Conservation (phyloP, 2,113 vertebrate genomes). For the Anoplopoma fimbria region DNA sequence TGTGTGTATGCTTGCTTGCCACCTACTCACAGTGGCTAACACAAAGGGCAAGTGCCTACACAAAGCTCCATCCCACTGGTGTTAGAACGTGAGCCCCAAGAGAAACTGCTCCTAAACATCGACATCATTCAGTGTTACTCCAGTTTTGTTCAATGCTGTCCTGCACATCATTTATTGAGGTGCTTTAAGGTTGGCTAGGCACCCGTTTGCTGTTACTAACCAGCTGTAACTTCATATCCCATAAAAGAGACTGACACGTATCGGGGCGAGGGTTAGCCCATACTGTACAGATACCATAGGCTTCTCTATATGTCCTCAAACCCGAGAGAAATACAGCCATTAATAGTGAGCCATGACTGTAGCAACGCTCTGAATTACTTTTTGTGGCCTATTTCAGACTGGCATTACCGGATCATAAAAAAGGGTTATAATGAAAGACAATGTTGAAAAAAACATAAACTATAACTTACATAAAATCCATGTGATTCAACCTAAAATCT, state of each 20-base stretch:
- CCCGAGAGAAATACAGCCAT: background rate
- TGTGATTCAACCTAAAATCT: slow-evolving; percentile 6
- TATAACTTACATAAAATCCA: too few species aligned
- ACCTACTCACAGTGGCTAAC: slow-evolving; percentile 50
- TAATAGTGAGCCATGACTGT: background rate
- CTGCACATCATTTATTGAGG: background rate
- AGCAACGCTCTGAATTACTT: background rate
- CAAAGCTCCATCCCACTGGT: slow-evolving; percentile 49
- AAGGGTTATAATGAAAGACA: background rate
- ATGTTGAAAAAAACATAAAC: background rate
- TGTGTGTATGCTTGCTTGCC: slow-evolving; percentile 31
- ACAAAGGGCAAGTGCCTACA: slow-evolving; percentile 43
- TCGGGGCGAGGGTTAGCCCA: too few species aligned
- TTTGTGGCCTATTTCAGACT: background rate
- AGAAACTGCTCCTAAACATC: slow-evolving; percentile 14
- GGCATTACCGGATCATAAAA: background rate
- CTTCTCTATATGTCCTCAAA: background rate
- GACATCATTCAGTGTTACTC: slow-evolving; percentile 10
- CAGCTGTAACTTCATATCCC: background rate
- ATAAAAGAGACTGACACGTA: background rate
- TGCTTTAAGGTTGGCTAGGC: background rate
- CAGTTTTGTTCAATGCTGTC: background rate
- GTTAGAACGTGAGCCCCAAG: slow-evolving; percentile 20
- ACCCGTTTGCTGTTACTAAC: slow-evolving; percentile 2
- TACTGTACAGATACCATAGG: background rate